A percentile compares a stretch with the other conserved stretches of the same genome.
Evolutionary conservation across 1,140 invertebrate species (phyloP).

Genomic region (Trissolcus basalis): DNA sequence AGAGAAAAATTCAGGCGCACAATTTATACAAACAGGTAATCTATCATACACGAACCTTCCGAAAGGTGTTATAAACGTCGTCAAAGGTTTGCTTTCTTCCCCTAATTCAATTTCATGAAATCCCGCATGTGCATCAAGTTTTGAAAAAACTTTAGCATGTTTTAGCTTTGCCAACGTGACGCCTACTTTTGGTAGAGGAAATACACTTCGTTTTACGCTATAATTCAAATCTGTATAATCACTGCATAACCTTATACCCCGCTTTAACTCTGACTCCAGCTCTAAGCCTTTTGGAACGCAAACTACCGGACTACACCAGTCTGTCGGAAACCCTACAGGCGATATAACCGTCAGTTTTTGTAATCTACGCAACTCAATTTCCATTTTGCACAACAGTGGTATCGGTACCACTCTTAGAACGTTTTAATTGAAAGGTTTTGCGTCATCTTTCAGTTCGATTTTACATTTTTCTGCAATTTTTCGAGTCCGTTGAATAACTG

Average conservation of each 20-base stretch:
- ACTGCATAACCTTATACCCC: background rate
- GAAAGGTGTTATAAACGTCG: constrained; percentile 58
- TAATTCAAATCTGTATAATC: background rate
- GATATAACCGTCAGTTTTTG: constrained; percentile 53
- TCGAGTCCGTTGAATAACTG: too few species aligned
- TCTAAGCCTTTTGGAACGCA: constrained; percentile 7
- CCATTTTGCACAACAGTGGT: too few species aligned
- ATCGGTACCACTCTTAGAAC: too few species aligned
- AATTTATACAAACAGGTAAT: constrained; percentile 58
- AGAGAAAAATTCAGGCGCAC: constrained; percentile 56
- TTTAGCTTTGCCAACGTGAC: background rate
- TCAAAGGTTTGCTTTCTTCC: constrained; percentile 25
- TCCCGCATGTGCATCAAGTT: background rate
- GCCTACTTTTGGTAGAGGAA: background rate
- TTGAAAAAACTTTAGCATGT: background rate
- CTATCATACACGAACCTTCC: constrained; percentile 53
- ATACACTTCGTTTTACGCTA: background rate
- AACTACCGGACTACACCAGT: constrained; percentile 21
- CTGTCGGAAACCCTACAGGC: constrained; percentile 61
- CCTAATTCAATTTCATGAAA: constrained; percentile 1
- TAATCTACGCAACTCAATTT: too few species aligned
- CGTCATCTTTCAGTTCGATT: too few species aligned
- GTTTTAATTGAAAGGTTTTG: too few species aligned
- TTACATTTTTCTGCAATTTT: too few species aligned
- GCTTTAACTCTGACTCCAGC: too few species aligned